These are phyloP conservation scores for Carapus acus DNA, from an alignment of 2,797 vertebrate species.

Conservation along the genomic window DNA sequence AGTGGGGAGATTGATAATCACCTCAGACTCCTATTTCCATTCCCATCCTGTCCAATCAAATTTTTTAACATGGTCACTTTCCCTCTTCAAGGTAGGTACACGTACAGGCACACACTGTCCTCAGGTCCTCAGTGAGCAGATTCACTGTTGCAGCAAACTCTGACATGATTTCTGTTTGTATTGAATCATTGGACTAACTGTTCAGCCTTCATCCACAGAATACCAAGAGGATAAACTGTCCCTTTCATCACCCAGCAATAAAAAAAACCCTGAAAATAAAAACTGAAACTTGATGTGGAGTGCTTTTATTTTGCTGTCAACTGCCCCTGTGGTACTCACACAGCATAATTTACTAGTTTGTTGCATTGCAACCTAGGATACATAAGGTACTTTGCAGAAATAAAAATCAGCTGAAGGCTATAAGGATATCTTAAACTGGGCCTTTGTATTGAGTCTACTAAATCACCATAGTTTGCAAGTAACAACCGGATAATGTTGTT, in stretches of 20 bases:
- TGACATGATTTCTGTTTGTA: background rate
- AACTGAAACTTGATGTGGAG: slow-evolving; percentile 63
- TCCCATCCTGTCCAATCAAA: no score
- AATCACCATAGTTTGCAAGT: no score
- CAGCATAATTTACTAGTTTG: background rate
- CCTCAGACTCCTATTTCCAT: no score
- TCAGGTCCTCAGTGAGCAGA: background rate
- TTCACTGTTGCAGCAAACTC: no score
- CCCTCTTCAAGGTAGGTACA: no score
- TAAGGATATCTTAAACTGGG: no score
- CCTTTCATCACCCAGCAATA: slow-evolving; percentile 74
- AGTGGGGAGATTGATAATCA: no score
- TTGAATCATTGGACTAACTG: slow-evolving; percentile 55
- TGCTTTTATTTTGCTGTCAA: slow-evolving; percentile 62
- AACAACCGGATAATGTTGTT: no score
- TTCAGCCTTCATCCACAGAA: slow-evolving; percentile 86
- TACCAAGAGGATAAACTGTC: slow-evolving; percentile 73
- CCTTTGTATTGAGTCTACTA: no score
- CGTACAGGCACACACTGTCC: background rate
- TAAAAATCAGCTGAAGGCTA: no score
- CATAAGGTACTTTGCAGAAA: background rate
- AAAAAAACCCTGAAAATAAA: slow-evolving; percentile 77
- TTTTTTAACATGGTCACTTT: no score
- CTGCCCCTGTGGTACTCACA: slow-evolving; percentile 9
- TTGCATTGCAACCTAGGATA: background rate